Evolutionary conservation across 1,140 invertebrate species (phyloP).

Genomic region (Pteromalus puparum): DNA sequence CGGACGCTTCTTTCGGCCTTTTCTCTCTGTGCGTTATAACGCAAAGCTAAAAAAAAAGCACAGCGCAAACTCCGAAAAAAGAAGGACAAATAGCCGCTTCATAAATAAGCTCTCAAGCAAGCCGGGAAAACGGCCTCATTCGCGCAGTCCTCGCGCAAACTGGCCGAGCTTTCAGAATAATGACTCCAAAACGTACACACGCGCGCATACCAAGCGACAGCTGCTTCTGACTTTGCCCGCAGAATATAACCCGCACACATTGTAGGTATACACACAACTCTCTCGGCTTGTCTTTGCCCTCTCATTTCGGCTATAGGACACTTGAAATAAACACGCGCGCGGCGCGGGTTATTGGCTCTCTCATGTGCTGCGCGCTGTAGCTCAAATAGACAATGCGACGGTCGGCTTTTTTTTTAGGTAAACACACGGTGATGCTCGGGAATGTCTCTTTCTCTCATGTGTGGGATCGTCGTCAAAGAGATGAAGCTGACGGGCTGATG

Average conservation of each 20-base stretch:
- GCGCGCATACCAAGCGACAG: background rate
- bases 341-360: constrained; percentile 27
- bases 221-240: background rate
- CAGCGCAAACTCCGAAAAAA: too few relatives aligned
- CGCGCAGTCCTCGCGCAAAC: background rate
- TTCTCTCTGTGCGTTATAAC: background rate
- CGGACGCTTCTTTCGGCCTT: too few relatives aligned
- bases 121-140: constrained; percentile 13
- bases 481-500: background rate
- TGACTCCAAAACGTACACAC: background rate
- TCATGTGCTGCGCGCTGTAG: background rate
- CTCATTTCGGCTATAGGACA: background rate
- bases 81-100: background rate
- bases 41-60: background rate
- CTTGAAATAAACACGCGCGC: background rate
- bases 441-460: background rate
- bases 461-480: background rate
- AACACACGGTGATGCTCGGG: background rate
- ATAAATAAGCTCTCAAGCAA: background rate
- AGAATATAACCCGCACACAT: background rate
- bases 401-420: background rate
- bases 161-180: background rate
- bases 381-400: constrained; percentile 41
- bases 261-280: background rate
- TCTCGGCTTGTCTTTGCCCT: background rate